These are phyloP conservation scores for Montifringilla adamsi DNA, from an alignment of 2,113 vertebrate species.

Conservation along the genomic window DNA sequence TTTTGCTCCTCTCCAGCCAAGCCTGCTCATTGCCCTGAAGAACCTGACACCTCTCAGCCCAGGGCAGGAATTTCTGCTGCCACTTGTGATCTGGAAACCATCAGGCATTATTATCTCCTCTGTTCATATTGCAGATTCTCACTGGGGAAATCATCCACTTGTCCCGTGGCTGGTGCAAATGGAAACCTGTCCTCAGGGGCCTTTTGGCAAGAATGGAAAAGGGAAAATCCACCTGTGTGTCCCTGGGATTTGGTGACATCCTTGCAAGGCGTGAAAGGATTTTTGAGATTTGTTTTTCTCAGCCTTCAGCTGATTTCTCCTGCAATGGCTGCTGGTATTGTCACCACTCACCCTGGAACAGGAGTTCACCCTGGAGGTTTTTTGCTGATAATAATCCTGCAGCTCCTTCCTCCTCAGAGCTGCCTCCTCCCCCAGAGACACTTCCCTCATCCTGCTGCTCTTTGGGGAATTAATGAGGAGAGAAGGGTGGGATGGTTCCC, in stretches of 20 bases:
- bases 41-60: no score
- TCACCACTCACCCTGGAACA: not conserved
- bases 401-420: not conserved
- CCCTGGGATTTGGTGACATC: not conserved
- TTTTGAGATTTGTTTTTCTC: not conserved
- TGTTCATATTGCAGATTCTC: not conserved
- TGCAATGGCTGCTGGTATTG: not conserved
- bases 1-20: not conserved
- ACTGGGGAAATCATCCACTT: not conserved
- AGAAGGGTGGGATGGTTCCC: not conserved
- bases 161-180: not conserved
- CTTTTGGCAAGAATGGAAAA: not conserved
- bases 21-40: not conserved
- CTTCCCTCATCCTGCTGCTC: not conserved
- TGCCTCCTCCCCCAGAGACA: not conserved
- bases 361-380: not conserved
- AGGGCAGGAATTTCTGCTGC: not conserved
- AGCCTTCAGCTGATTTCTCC: not conserved
- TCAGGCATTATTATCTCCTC: not conserved
- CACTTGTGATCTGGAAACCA: not conserved
- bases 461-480: not conserved
- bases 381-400: not conserved
- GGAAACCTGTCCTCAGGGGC: not conserved
- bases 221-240: not conserved
- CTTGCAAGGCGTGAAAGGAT: rapidly evolving